Evolutionary conservation across 2,797 vertebrate species (phyloP), one percentile per base, ranked within the genome.

Genomic region (Schizothorax lantsangensis): DNA sequence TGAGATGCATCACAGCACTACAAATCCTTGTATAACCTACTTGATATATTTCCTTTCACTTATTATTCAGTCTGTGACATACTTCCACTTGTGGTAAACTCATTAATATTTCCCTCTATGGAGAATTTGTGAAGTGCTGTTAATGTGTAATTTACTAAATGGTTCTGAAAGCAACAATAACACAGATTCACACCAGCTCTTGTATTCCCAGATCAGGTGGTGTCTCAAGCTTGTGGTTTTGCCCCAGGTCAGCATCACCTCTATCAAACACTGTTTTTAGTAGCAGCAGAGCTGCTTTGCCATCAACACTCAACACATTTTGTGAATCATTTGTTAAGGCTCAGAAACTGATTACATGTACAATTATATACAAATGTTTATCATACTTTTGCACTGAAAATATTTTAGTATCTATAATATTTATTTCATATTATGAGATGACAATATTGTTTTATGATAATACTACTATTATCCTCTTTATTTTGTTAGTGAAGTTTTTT

Each of bases 261-360:
- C 19, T 23, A 36, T 47, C 21, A 68, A 49, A 49, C 30, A 33
- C 79, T 81, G 79, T 81, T 81, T 81, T 49, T 33, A 69, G 43
- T 69, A 23, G 6, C 17, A 52, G 3, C 79, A 36, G 19, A 33
- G 64, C 79, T 69, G 64, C 69, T 69, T 69, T 15, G 30, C 6
- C 64, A n/a, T 59, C 23, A 66, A 49, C 79, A 33, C 10, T 69
- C 45, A 81, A 36, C 79, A 81, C 4, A 69, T 40, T 59, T 4
- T 7, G 12, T 21, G 8, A 21, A 64, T 45, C 38, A 1, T 79
- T 79, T 49, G n/a, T 30, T 8, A 57, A 10, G 19, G 33, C 33
- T 57, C 19, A n/a, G 10, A 75, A 57, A 52, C 45, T 21, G 45
- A 17, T 49, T 6, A 71, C 12, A 71, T 30, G 30, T 30, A 30